Percentiles rank a stretch among this genome's conserved stretches.
phyloP scores from a whole-genome alignment of 2,113 vertebrate species.

The Diadophis punctatus region DNA sequence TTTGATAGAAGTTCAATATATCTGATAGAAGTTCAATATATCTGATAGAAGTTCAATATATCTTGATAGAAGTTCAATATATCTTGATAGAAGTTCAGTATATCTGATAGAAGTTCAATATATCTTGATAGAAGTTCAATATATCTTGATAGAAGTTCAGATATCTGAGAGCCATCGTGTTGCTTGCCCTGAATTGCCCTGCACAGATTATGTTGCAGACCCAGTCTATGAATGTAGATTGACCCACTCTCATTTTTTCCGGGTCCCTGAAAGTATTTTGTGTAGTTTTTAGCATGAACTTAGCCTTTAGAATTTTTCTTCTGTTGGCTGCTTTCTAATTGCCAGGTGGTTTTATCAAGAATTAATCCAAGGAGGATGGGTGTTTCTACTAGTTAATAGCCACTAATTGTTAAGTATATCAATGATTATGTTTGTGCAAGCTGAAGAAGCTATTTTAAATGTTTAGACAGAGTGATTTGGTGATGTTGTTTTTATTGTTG shows the following conservation, averaged over 20 bases:
- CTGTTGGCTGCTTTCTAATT: neutral
- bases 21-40: no score
- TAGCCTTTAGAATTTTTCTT: neutral
- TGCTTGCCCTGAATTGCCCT: neutral
- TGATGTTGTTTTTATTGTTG: neutral
- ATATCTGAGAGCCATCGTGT: neutral
- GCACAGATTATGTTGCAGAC: neutral
- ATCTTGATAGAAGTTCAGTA: neutral
- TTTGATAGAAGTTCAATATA: neutral
- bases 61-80: neutral
- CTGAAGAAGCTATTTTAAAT: neutral
- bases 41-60: neutral
- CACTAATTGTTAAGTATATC: neutral
- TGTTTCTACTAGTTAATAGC: neutral
- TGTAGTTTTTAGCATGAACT: neutral
- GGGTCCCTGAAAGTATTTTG: neutral
- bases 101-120: neutral
- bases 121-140: neutral
- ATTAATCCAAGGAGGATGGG: neutral
- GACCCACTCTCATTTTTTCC: neutral
- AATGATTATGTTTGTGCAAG: neutral
- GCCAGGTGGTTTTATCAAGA: neutral
- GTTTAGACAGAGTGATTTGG: neutral
- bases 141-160: neutral
- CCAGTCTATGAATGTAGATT: neutral